These are phyloP conservation scores for Melinaea menophilus DNA, from an alignment of 2,888 invertebrate species.

Conservation along the genomic window DNA sequence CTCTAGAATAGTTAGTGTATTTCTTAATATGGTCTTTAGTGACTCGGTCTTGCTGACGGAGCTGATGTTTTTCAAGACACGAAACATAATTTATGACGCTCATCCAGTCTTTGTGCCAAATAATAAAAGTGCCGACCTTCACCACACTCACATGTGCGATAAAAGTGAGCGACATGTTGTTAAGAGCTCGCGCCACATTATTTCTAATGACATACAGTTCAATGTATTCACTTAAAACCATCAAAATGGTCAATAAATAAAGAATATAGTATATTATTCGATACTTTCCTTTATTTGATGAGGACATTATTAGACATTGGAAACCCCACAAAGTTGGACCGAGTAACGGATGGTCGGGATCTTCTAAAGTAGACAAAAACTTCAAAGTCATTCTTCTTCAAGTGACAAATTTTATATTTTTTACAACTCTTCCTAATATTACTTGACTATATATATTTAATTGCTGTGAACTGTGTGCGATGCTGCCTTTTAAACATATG, in stretches of 20 bases:
- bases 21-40: slow-evolving; percentile 40
- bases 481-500: too few relatives aligned
- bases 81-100: slow-evolving; percentile 50
- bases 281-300: slow-evolving; percentile 36
- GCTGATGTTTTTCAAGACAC: slow-evolving; percentile 46
- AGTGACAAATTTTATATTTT: too few relatives aligned
- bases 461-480: too few relatives aligned
- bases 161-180: slow-evolving; percentile 60
- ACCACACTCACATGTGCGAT: slow-evolving; percentile 56
- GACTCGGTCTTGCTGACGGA: slow-evolving; percentile 39
- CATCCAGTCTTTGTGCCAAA: slow-evolving; percentile 56
- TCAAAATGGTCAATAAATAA: slow-evolving; percentile 46
- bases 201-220: slow-evolving; percentile 58
- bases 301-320: slow-evolving; percentile 52
- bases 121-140: slow-evolving; percentile 54
- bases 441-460: too few relatives aligned
- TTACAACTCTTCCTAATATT: too few relatives aligned
- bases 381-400: slow-evolving; percentile 21
- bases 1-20: slow-evolving; percentile 55
- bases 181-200: slow-evolving; percentile 49
- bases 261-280: slow-evolving; percentile 41
- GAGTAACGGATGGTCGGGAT: slow-evolving; percentile 44
- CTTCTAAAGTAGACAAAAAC: slow-evolving; percentile 36
- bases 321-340: slow-evolving; percentile 53
- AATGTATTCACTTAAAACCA: slow-evolving; percentile 56